Evolutionary conservation across 2,797 vertebrate genomes (phyloP), one percentile per base, ranked within the genome.

Genomic region (Acanthiza pusilla): DNA sequence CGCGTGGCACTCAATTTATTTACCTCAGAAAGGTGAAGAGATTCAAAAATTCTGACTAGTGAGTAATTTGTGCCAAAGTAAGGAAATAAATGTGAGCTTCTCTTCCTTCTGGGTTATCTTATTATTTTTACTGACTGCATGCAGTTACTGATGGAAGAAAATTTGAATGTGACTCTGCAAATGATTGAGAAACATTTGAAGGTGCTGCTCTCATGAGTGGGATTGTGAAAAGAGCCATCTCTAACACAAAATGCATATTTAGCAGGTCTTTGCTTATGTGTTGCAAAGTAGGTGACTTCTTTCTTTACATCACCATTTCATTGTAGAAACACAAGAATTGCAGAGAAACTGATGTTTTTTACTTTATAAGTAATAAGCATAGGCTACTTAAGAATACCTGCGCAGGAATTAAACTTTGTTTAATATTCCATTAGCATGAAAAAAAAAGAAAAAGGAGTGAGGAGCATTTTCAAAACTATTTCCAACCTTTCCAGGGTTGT

Each of bases 11-110:
- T 91, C 77, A 50, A 92, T 94, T 96, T 95, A 93, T 95, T 95
- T 91, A 94, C 92, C 76, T 94, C 92, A 90, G 91, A 94, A 92
- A 90, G 70, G 55, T 63, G 79, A 91, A 88, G 70, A 96, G 92
- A 94, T 89, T 94, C 43, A 94, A 92, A 94, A 92, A 79, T 73
- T 90, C 87, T 93, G 70, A 82, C 62, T 93, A 76, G 57, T 60
- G 61, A 89, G 58, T 60, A 84, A 89, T 92, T 92, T 88, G 58
- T 95, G 85, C 87, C 91, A 93, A 89, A 85, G 66, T n/a, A 66
- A 75, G 85, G 92, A 80, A 92, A 83, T 68, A 85, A 96, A 91
- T 83, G 43, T 73, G 65, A 87, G 54, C 18, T 92, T 88, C 93
- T 85, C 78, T 93, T 88, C 66, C 75, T 83, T 68, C 62, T 70